Percentiles rank a stretch among this genome's conserved stretches.
Conservation (phyloP, 2,113 vertebrate species). For the Rostratula benghalensis region DNA sequence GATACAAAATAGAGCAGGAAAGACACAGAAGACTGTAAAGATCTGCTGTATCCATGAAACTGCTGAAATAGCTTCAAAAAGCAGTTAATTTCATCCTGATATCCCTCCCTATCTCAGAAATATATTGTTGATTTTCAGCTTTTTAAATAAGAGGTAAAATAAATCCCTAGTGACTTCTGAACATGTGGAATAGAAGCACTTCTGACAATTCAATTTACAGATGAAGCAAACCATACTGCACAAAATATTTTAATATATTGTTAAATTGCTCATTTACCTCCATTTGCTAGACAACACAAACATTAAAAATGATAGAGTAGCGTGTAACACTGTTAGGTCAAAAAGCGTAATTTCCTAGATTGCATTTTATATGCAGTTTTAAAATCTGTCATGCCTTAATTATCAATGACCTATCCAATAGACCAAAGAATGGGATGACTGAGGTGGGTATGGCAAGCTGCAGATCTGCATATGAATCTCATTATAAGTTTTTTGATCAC, state of each 20-base stretch:
- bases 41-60: not conserved
- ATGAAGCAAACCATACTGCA: not conserved
- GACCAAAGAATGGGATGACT: not conserved
- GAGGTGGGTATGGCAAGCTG: not conserved
- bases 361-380: not conserved
- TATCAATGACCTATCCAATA: not conserved
- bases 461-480: not conserved
- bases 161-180: not conserved
- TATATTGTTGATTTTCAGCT: not conserved
- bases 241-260: not conserved
- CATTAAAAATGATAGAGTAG: not conserved
- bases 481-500: not conserved
- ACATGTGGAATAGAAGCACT: not conserved
- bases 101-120: not conserved
- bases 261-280: constrained; percentile 14
- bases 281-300: not conserved
- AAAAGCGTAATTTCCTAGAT: not conserved
- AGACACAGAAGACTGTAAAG: not conserved
- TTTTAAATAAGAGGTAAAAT: not conserved
- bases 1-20: not conserved
- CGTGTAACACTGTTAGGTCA: not conserved
- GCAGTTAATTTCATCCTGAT: not conserved
- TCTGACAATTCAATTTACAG: not conserved
- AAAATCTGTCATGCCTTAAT: not conserved
- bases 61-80: not conserved